phyloP scores from a whole-genome alignment of 2,888 invertebrate genomes.

The Microctonus hyperodae region DNA sequence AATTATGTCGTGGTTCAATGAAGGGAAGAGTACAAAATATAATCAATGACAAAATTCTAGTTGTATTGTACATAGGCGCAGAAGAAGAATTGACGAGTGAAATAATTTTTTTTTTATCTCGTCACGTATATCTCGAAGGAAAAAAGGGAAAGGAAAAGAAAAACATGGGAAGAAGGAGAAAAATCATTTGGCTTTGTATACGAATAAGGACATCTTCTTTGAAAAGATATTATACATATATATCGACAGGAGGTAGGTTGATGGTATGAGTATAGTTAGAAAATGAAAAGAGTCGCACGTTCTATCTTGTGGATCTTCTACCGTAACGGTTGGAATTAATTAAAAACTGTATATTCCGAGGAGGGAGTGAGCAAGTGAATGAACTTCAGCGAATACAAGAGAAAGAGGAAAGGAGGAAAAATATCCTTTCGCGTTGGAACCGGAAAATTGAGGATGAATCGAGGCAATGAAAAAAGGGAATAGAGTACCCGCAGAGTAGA shows the following conservation, averaged over 20 bases:
- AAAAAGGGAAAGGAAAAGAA: background rate
- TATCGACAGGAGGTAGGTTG: background rate
- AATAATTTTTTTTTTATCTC: background rate
- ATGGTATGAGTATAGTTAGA: background rate
- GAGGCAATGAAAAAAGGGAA: slow-evolving; percentile 6
- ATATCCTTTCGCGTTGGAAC: slow-evolving; percentile 11
- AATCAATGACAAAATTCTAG: background rate
- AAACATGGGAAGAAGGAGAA: background rate
- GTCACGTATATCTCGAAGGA: slow-evolving; percentile 14
- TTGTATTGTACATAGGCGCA: background rate
- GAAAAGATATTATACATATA: background rate
- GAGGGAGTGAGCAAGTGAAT: background rate
- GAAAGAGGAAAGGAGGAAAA: slow-evolving; percentile 26
- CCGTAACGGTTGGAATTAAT: slow-evolving; percentile 8
- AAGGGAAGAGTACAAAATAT: background rate
- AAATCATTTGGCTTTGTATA: slow-evolving; percentile 2
- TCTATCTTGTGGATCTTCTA: background rate
- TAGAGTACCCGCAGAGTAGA: background rate
- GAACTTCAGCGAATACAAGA: slow-evolving; percentile 18
- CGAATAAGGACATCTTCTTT: background rate
- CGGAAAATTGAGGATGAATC: slow-evolving; percentile 21
- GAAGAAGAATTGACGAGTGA: background rate
- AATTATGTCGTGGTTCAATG: background rate
- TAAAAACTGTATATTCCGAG: slow-evolving; percentile 15
- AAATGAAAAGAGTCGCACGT: slow-evolving; percentile 8